Conservation (phyloP, 2,888 invertebrate genomes). For the Drosophila fungiperda region DNA sequence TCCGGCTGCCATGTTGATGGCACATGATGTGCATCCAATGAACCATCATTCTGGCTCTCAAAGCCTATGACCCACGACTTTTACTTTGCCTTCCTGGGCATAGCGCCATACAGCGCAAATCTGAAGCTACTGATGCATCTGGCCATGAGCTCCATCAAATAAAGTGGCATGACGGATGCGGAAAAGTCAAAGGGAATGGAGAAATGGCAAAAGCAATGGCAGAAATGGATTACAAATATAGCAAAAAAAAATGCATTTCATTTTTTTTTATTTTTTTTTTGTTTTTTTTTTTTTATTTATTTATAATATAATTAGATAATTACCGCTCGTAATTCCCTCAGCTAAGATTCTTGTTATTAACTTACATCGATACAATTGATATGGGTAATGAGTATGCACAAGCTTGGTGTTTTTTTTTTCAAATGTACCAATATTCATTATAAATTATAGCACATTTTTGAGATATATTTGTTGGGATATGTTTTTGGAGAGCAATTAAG, state of each 20-base stretch:
- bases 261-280: background rate
- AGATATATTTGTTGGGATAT: constrained; percentile 54
- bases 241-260: background rate
- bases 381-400: constrained; percentile 62
- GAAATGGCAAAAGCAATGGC: constrained; percentile 87
- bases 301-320: constrained; percentile 52
- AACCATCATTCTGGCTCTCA: constrained; percentile 92
- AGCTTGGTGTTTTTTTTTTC: constrained; percentile 40
- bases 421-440: constrained; percentile 17
- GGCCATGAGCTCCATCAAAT: constrained; percentile 90
- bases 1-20: constrained; percentile 88
- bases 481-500: constrained; percentile 40
- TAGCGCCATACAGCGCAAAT: constrained; percentile 89
- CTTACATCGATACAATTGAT: constrained; percentile 61
- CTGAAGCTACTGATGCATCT: constrained; percentile 90
- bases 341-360: constrained; percentile 42
- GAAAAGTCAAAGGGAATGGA: constrained; percentile 86
- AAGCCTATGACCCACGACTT: constrained; percentile 91
- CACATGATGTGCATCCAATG: constrained; percentile 91
- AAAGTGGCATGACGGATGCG: constrained; percentile 87
- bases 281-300: constrained; percentile 16
- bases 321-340: constrained; percentile 45
- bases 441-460: constrained; percentile 27
- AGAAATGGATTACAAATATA: constrained; percentile 85
- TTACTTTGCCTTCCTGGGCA: constrained; percentile 91